Conservation (phyloP, 1,140 invertebrate genomes). For the Venturia canescens region DNA sequence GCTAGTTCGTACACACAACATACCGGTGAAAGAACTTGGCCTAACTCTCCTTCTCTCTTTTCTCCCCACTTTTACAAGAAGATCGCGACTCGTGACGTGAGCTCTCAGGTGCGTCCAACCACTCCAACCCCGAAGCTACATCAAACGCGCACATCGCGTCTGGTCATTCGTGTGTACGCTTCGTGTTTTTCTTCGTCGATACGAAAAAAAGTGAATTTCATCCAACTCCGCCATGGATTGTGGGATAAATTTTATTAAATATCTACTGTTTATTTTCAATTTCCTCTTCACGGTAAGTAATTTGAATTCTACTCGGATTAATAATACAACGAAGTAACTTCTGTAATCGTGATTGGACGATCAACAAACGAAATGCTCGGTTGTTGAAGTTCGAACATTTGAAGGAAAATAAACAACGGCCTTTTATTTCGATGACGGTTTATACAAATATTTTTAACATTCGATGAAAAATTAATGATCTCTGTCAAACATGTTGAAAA, state of each 20-base stretch:
- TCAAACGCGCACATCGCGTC: constrained; percentile 6
- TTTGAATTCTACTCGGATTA: not conserved
- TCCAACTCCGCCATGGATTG: constrained; percentile 77
- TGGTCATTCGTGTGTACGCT: constrained; percentile 12
- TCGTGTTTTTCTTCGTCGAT: constrained; percentile 18
- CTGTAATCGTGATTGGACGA: no score
- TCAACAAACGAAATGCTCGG: no score
- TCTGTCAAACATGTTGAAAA: no score
- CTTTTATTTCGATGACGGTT: no score
- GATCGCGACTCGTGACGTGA: not conserved
- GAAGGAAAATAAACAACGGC: no score
- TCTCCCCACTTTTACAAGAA: not conserved
- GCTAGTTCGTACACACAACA: no score
- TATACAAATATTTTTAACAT: no score
- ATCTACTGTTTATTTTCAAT: constrained; percentile 89
- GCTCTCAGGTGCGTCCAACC: not conserved
- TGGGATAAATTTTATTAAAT: constrained; percentile 88
- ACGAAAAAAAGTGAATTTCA: constrained; percentile 60
- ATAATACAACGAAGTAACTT: no score
- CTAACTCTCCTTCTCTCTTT: not conserved
- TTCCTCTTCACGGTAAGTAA: constrained; percentile 90
- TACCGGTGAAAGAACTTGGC: not conserved
- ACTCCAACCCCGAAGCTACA: no score
- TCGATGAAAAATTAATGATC: no score
- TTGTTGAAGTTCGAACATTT: no score